These are phyloP conservation scores for Coryphaenoides rupestris DNA, from an alignment of 2,113 vertebrate genomes.

Conservation along the genomic window DNA sequence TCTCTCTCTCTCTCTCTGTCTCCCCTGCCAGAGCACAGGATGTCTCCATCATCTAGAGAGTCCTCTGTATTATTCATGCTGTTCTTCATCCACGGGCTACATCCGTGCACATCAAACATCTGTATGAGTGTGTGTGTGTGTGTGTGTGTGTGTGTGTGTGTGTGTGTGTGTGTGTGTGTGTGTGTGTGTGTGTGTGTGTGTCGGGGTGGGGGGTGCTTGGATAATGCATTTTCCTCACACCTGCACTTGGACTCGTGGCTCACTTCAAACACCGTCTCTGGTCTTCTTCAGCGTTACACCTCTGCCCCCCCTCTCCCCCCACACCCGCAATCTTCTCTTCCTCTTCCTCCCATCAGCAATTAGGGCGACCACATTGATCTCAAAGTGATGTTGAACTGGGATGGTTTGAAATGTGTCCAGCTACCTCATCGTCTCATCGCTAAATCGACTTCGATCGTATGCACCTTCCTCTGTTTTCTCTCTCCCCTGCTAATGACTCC, in stretches of 20 bases:
- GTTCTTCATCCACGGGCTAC: slow-evolving; percentile 30
- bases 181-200: no score
- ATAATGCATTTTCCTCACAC: neutral
- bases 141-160: slow-evolving; percentile 11
- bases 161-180: no score
- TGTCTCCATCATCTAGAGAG: slow-evolving; percentile 44
- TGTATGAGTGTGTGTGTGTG: neutral
- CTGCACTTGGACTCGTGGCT: neutral
- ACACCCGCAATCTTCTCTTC: neutral
- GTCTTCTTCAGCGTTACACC: neutral
- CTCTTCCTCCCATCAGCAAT: neutral
- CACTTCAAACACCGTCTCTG: slow-evolving; percentile 23
- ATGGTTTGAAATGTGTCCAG: no score
- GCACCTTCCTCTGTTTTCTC: slow-evolving; percentile 4
- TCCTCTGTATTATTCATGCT: slow-evolving; percentile 47
- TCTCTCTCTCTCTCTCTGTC: slow-evolving; percentile 32
- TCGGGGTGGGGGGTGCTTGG: no score
- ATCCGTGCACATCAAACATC: slow-evolving; percentile 34
- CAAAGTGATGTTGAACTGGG: no score
- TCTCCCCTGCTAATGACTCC: neutral
- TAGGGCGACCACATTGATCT: no score
- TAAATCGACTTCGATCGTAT: no score
- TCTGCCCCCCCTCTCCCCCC: neutral
- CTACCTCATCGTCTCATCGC: no score
- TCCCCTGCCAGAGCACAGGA: slow-evolving; percentile 34